A percentile compares a stretch with the other conserved stretches of the same genome.
Evolutionary conservation across 2,797 vertebrate species (phyloP).

Genomic region (Protosalanx chinensis): DNA sequence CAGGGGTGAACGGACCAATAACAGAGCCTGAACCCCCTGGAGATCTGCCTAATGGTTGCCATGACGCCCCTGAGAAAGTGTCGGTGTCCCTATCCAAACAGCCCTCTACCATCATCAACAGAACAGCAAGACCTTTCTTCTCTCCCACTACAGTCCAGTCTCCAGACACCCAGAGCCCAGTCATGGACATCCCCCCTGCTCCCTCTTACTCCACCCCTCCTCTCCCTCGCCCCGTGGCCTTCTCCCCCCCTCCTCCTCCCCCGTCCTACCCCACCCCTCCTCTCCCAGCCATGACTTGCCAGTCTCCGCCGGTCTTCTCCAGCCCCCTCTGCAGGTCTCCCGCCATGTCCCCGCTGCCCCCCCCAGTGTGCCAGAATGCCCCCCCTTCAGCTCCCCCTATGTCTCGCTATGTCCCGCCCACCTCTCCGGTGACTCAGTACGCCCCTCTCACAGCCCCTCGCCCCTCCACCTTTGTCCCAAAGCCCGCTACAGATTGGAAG

Average conservation of each 20-base stretch:
- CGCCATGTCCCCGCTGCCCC: constrained; percentile 33
- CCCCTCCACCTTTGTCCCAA: constrained; percentile 63
- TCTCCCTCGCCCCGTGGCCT: constrained; percentile 53
- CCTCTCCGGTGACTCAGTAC: constrained; percentile 74
- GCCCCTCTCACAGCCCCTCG: constrained; percentile 67
- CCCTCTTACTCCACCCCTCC: constrained; percentile 78
- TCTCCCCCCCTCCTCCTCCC: constrained; percentile 72
- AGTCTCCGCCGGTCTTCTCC: constrained; percentile 52
- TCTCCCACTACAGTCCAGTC: constrained; percentile 65
- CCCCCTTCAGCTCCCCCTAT: constrained; percentile 25
- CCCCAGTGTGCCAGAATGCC: constrained; percentile 35
- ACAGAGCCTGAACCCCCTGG: constrained; percentile 46
- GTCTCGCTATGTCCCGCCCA: constrained; percentile 64
- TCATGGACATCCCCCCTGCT: constrained; percentile 72
- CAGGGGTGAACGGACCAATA: constrained; percentile 49
- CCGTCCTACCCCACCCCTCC: constrained; percentile 73
- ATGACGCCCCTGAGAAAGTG: constrained; percentile 68
- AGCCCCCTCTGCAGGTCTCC: constrained; percentile 57
- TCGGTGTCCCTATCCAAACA: constrained; percentile 63
- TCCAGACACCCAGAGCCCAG: constrained; percentile 43
- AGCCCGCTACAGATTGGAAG: constrained; percentile 51
- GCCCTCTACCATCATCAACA: constrained; percentile 77
- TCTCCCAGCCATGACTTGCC: constrained; percentile 67
- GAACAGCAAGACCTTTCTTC: constrained; percentile 91
- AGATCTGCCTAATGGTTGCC: constrained; percentile 29